phyloP scores from a whole-genome alignment of 2,888 invertebrate genomes.

The Galerucella calmariensis region DNA sequence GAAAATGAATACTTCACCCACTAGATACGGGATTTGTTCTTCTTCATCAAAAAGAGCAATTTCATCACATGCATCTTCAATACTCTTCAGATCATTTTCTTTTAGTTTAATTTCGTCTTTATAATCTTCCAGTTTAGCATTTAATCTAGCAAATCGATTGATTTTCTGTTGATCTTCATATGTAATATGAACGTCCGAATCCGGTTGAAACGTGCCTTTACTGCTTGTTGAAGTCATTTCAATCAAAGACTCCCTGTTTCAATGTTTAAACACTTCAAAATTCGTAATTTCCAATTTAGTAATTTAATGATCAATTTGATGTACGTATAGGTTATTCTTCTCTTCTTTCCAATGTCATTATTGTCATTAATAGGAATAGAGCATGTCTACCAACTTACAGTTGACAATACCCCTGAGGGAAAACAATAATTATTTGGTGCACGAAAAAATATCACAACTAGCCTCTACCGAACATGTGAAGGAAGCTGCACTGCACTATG shows the following conservation, averaged over 20 bases:
- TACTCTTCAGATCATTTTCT: conserved; percentile 90
- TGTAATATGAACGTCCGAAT: conserved; percentile 93
- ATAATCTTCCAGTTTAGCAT: conserved; percentile 90
- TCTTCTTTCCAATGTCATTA: too few species aligned
- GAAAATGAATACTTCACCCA: conserved; percentile 90
- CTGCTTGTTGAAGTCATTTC: conserved; percentile 44
- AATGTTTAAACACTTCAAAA: neutral
- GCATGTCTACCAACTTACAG: too few species aligned
- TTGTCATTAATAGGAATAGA: too few species aligned
- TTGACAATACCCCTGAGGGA: too few species aligned
- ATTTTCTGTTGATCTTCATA: conserved; percentile 98
- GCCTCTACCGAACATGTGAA: too few species aligned
- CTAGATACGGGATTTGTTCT: conserved; percentile 81
- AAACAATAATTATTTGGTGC: too few species aligned
- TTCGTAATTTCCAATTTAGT: neutral
- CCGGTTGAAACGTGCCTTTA: conserved; percentile 79
- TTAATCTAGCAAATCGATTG: conserved; percentile 93
- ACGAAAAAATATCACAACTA: too few species aligned
- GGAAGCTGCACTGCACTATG: too few species aligned
- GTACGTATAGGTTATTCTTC: too few species aligned
- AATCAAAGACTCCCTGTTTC: neutral
- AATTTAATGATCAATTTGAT: neutral
- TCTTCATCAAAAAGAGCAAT: conserved; percentile 82
- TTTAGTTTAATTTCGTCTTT: conserved; percentile 88
- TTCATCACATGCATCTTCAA: conserved; percentile 93